Percentiles rank a stretch among this genome's conserved stretches.
Evolutionary conservation across 2,888 invertebrate species (phyloP).

Genomic region (Esperia sulphurella): DNA sequence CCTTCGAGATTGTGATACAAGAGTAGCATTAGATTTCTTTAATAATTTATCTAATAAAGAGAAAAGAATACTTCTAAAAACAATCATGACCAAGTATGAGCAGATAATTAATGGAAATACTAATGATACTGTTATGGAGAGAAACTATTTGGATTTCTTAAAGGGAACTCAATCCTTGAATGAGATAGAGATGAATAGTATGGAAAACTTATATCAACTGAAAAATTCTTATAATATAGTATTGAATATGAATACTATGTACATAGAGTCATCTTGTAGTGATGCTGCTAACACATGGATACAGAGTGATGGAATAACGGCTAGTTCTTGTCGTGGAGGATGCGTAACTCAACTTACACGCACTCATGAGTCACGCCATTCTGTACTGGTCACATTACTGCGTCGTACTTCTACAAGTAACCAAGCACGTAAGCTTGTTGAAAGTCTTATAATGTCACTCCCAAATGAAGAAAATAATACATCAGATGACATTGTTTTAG

Average conservation of each 20-base stretch:
- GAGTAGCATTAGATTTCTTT: constrained; percentile 56
- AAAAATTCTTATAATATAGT: constrained; percentile 57
- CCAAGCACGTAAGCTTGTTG: constrained; percentile 50
- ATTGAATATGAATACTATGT: constrained; percentile 48
- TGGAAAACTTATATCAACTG: constrained; percentile 61
- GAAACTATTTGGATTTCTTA: constrained; percentile 69
- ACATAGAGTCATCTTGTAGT: constrained; percentile 40
- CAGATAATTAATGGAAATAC: constrained; percentile 46
- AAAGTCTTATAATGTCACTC: constrained; percentile 39
- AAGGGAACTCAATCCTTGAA: constrained; percentile 54
- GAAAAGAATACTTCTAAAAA: constrained; percentile 48
- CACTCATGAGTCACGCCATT: constrained; percentile 34
- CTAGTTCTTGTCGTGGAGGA: constrained; percentile 43
- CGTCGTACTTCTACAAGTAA: constrained; percentile 51
- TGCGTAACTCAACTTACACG: constrained; percentile 44
- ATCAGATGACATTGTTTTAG: constrained; percentile 22
- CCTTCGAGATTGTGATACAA: constrained; percentile 56
- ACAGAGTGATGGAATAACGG: constrained; percentile 26
- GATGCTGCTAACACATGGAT: constrained; percentile 36
- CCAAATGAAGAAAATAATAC: constrained; percentile 18
- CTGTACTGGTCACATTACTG: constrained; percentile 41
- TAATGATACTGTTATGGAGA: constrained; percentile 42
- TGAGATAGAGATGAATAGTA: constrained; percentile 39
- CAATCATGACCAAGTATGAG: constrained; percentile 59
- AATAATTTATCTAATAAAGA: constrained; percentile 40